Percentiles rank a stretch among this genome's conserved stretches.
phyloP scores from a whole-genome alignment of 1,140 invertebrate genomes.

The Mya arenaria region DNA sequence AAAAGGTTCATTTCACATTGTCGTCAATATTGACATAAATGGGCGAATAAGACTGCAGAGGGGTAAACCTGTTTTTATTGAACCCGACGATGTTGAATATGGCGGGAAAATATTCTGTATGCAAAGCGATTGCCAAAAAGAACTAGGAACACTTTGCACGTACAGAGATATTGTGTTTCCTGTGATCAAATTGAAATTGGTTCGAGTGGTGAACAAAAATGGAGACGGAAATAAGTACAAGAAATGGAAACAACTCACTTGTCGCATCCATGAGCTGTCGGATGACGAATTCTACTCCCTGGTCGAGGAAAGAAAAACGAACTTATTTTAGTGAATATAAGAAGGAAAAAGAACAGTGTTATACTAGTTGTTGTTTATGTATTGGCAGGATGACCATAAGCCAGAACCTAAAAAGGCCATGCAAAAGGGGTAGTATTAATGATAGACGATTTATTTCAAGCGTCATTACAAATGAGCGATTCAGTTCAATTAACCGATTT shows the following conservation, averaged over 20 bases:
- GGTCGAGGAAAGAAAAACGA: too few species aligned
- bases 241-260: background rate
- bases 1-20: conserved; percentile 6
- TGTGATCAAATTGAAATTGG: background rate
- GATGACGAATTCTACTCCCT: too few species aligned
- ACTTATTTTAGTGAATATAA: too few species aligned
- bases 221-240: background rate
- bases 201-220: conserved; percentile 4
- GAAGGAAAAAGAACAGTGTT: too few species aligned
- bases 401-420: too few species aligned
- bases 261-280: too few species aligned
- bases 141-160: background rate
- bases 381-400: too few species aligned
- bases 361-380: too few species aligned
- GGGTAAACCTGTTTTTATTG: background rate
- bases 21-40: background rate
- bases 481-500: too few species aligned
- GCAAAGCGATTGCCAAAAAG: background rate
- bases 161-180: conserved; percentile 24
- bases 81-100: background rate
- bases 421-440: too few species aligned
- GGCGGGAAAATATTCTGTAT: background rate
- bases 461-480: too few species aligned
- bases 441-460: too few species aligned
- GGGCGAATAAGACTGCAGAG: background rate